phyloP scores from a whole-genome alignment of 2,797 vertebrate species.

The Propithecus deckenii region DNA sequence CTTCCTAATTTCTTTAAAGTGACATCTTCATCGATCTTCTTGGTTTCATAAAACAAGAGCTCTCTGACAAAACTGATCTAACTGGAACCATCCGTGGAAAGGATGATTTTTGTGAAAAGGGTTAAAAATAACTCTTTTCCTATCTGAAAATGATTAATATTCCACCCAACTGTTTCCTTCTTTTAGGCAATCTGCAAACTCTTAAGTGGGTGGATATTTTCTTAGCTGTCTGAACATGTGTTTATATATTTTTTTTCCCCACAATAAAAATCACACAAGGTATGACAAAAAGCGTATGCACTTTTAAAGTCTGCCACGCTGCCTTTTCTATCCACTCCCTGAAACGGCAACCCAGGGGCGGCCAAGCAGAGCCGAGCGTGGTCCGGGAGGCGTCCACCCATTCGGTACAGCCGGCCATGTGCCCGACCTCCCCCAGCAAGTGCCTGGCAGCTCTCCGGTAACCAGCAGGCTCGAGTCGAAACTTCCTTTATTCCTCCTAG shows the following conservation, averaged over 20 bases:
- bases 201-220: slow-evolving; percentile 84
- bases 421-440: slow-evolving; percentile 59
- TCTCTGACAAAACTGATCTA: not conserved
- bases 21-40: not conserved
- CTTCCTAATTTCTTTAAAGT: not conserved
- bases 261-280: slow-evolving; percentile 70
- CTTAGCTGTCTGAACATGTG: slow-evolving; percentile 78
- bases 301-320: slow-evolving; percentile 18
- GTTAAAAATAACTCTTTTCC: slow-evolving; percentile 84
- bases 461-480: slow-evolving; percentile 19
- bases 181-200: slow-evolving; percentile 81
- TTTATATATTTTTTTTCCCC: slow-evolving; percentile 72
- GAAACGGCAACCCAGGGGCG: not conserved
- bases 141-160: slow-evolving; percentile 85
- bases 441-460: slow-evolving; percentile 24
- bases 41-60: not conserved
- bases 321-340: not conserved
- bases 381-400: not conserved
- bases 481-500: slow-evolving; percentile 61
- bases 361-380: not conserved
- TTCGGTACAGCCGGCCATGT: not conserved
- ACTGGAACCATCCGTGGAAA: not conserved
- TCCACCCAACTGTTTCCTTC: slow-evolving; percentile 82
- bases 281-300: slow-evolving; percentile 22
- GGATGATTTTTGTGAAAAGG: slow-evolving; percentile 75